Evolutionary conservation across 2,113 vertebrate species (phyloP).

Genomic region (Beaufortia kweichowensis): DNA sequence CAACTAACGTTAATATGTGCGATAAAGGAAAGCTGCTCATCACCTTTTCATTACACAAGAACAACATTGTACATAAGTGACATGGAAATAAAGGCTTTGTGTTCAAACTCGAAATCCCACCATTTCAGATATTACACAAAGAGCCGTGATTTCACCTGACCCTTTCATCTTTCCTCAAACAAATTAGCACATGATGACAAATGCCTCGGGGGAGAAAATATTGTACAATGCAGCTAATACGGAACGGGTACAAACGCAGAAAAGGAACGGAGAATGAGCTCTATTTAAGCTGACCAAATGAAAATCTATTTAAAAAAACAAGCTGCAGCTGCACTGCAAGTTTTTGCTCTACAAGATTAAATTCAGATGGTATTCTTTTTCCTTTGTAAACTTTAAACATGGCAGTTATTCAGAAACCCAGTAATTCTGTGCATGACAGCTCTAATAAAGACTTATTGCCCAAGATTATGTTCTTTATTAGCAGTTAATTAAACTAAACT

Average conservation of each 20-base stretch:
- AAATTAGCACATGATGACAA: conserved; percentile 42
- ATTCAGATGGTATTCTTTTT: not conserved
- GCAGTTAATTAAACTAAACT: not conserved
- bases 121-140: conserved; percentile 26
- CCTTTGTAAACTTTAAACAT: not conserved
- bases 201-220: conserved; percentile 19
- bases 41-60: conserved; percentile 49
- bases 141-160: conserved; percentile 51
- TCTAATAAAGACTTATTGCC: not conserved
- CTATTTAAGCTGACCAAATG: not conserved
- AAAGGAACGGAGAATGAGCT: not conserved
- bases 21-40: conserved; percentile 35
- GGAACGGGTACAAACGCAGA: not conserved
- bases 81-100: conserved; percentile 32
- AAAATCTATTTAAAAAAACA: no score
- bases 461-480: not conserved
- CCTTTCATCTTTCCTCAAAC: conserved; percentile 33
- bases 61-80: conserved; percentile 14
- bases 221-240: not conserved
- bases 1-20: conserved; percentile 26
- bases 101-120: conserved; percentile 19
- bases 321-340: no score
- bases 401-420: not conserved
- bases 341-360: not conserved
- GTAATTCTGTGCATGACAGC: not conserved